Evolutionary conservation across 64 coral and sea anemone genomes (phyloP).

Genomic region (Stichodactyla mertensii): DNA sequence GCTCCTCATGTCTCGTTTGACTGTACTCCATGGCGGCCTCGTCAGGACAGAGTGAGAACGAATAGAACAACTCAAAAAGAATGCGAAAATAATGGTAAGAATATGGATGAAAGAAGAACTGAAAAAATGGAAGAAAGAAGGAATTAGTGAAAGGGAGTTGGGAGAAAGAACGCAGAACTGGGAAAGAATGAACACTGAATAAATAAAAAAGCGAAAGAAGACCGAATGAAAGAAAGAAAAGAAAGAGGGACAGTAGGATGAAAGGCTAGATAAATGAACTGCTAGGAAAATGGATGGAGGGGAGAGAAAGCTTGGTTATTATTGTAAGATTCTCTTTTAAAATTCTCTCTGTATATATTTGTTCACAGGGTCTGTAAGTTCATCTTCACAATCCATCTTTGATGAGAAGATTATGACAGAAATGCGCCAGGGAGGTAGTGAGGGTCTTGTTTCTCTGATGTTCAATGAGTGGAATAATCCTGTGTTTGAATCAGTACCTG

Average conservation of each 20-base stretch:
- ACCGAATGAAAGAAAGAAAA: not conserved
- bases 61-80: not conserved
- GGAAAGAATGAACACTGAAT: not conserved
- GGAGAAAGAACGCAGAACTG: not conserved
- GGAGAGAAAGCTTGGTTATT: not conserved
- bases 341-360: not conserved
- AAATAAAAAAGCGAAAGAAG: not conserved
- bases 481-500: conserved; percentile 42
- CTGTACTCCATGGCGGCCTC: conserved; percentile 91
- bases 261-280: too few relatives aligned
- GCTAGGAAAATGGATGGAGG: not conserved
- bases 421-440: not conserved
- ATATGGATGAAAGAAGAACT: not conserved
- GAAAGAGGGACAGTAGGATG: too few relatives aligned
- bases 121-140: not conserved
- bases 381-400: not conserved
- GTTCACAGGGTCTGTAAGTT: not conserved
- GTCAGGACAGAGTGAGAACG: conserved; percentile 13
- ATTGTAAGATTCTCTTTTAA: not conserved
- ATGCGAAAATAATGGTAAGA: not conserved
- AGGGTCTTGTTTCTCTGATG: conserved; percentile 27
- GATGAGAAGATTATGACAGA: not conserved
- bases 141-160: not conserved
- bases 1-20: conserved; percentile 79
- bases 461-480: conserved; percentile 57